Base-by-base conservation (phyloP, 2,797 vertebrate species). In the Sebastes miniatus region DNA sequence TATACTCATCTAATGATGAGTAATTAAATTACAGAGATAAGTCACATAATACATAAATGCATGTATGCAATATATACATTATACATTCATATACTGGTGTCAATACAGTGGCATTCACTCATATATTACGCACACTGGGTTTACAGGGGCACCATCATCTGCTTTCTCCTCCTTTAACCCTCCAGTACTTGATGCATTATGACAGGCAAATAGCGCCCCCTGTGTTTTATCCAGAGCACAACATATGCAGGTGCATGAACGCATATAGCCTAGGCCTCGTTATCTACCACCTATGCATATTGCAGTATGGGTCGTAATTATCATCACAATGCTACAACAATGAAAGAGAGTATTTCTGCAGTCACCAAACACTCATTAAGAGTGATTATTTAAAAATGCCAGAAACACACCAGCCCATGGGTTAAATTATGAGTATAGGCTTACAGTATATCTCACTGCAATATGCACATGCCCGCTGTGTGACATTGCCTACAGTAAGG, bases 171-270 rank as follows among this genome's bases (percentile, higher is more conserved):
- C 39, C 43, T 64, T 34, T 12, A 73, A 47, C 32, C 50, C 31
- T 22, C 29, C 72, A 36, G 74, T 2, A 12, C 8, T 62, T 34
- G n/a, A 69, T 81, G 64, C 57, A 24, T 65, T 69, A 54, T 71
- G 43, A 64, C 8, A 56, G 61, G 47, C 24, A 62, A 87, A 91
- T 68, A 91, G 89, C 92, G 89, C 93, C 89, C 92, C 91, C 94
- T 90, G 74, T 7, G 76, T 63, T 36, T 56, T 50, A 73, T 57
- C 81, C 22, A 24, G 13, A 14, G 29, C 73, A 72, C 22, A 83
- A 50, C 75, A 43, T 73, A 76, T 36, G 61, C 76, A 89, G 73
- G 76, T 86, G 78, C 84, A 80, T 85, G 25, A 32, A 83, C 69
- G 67, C 76, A 77, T 20, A 65, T 20, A 62, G 36, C 59, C 61